These are phyloP conservation scores for Solea senegalensis DNA, from an alignment of 2,113 vertebrate genomes.

Conservation along the genomic window DNA sequence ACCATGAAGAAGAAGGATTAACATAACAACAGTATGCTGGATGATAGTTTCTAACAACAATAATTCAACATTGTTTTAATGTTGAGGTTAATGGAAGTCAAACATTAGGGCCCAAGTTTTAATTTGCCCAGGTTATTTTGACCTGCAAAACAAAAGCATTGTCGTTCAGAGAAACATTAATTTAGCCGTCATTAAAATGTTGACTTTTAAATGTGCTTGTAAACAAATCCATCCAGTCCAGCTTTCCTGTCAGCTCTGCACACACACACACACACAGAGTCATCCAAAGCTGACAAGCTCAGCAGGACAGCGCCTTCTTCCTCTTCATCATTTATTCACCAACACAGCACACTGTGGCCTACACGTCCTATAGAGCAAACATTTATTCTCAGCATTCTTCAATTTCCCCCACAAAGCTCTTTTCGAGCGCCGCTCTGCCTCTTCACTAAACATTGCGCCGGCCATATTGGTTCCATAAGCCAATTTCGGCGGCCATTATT, in stretches of 20 bases:
- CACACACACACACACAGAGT: constrained; percentile 34
- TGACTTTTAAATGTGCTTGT: constrained; percentile 43
- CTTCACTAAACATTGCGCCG: constrained; percentile 25
- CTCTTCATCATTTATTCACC: constrained; percentile 84
- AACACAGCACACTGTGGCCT: constrained; percentile 72
- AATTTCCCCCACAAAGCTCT: constrained; percentile 77
- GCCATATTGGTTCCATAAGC: constrained; percentile 61
- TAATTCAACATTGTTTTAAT: too few species aligned
- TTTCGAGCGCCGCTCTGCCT: constrained; percentile 57
- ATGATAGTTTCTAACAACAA: background rate
- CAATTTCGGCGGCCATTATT: constrained; percentile 38
- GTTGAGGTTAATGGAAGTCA: background rate
- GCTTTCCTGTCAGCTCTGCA: constrained; percentile 47
- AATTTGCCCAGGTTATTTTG: too few species aligned
- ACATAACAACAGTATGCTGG: background rate
- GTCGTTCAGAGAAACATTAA: background rate
- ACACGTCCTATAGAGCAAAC: constrained; percentile 73
- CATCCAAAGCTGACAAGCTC: constrained; percentile 74
- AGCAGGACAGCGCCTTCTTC: constrained; percentile 74
- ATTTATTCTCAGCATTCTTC: constrained; percentile 80
- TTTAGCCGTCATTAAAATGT: constrained; percentile 11
- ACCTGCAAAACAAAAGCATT: too few species aligned
- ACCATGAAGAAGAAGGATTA: background rate
- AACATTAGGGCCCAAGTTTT: too few species aligned
- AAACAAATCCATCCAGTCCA: constrained; percentile 38